Evolutionary conservation across 2,113 vertebrate genomes (phyloP), one percentile per base, ranked within the genome.

Genomic region (Perca fluviatilis): DNA sequence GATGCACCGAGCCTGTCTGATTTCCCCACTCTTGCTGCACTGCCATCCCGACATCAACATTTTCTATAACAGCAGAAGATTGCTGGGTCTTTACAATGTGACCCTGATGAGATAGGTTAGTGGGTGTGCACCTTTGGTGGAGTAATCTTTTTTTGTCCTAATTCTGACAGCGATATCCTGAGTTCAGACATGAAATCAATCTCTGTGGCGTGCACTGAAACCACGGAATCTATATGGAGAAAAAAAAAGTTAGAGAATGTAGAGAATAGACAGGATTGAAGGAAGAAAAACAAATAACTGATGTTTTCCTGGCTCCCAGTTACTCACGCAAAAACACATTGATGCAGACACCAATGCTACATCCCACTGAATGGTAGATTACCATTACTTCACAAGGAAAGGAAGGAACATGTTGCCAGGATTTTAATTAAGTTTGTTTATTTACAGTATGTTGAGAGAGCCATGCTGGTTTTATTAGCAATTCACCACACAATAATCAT

Each of bases 31-130:
- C 53, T 33, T 74, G 64, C 62, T 83, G 33, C 62, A 33, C 67
- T 61, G 70, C 77, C 87, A 73, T 79, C 70, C 71, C 86, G 83
- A 75, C 78, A 85, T 90, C 86, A 85, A 75, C 78, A 85, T 91
- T 90, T 74, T 58, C 77, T 49, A 63, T 75, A 83, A 77, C 83
- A 81, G 43, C 64, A 74, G 27, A 83, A 81, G 77, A 89, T 88
- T 85, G 71, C 82, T 71, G 46, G 71, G 74, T 70, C 65, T 78
- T 62, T 13, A 70, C 71, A 86, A 74, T 82, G 62, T 74, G 70
- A 84, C 84, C 79, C 81, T 83, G 78, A 83, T 86, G 84, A 89
- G 85, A 80, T 18, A 75, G 83, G 79, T 86, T 46, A 80, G 66
- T 46, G 67, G 58, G 58, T 54, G 61, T 65, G 65, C 72, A 75